phyloP scores from a whole-genome alignment of 2,113 vertebrate genomes.

The Leucosticte australis region DNA sequence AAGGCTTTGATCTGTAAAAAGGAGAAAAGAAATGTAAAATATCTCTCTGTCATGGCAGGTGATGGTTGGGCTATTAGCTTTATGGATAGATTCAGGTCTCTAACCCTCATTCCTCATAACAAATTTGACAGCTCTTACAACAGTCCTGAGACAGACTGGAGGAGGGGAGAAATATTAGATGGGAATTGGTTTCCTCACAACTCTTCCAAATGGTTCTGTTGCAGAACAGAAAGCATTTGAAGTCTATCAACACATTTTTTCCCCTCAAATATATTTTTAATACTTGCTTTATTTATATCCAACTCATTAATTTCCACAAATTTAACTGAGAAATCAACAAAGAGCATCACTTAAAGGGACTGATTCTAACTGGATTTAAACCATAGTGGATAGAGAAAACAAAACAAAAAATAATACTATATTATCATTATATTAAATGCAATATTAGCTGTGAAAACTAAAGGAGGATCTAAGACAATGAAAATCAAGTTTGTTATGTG shows the following conservation, averaged over 20 bases:
- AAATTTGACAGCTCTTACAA: conserved; percentile 9
- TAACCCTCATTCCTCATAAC: not conserved
- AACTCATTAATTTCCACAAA: not conserved
- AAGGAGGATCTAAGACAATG: not conserved
- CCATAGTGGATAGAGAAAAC: not conserved
- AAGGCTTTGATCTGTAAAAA: conserved; percentile 17
- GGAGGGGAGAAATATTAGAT: not conserved
- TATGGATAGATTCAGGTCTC: not conserved
- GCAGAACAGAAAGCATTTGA: not conserved
- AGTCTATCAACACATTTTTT: not conserved
- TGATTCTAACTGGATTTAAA: not conserved
- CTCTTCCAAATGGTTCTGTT: not conserved
- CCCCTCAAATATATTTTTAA: not conserved
- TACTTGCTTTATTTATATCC: not conserved
- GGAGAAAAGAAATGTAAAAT: conserved; percentile 1
- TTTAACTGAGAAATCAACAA: not conserved
- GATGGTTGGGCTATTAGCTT: not conserved
- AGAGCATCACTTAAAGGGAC: not conserved
- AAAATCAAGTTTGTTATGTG: not conserved
- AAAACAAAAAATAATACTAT: not conserved
- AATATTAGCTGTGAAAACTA: not conserved
- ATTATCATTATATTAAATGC: not conserved
- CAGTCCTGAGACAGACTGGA: not conserved
- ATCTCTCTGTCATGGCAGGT: not conserved
- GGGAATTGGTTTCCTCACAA: not conserved